Percentiles rank a stretch among this genome's conserved stretches.
Conservation (phyloP, 2,797 vertebrate genomes). For the Discoglossus pictus region DNA sequence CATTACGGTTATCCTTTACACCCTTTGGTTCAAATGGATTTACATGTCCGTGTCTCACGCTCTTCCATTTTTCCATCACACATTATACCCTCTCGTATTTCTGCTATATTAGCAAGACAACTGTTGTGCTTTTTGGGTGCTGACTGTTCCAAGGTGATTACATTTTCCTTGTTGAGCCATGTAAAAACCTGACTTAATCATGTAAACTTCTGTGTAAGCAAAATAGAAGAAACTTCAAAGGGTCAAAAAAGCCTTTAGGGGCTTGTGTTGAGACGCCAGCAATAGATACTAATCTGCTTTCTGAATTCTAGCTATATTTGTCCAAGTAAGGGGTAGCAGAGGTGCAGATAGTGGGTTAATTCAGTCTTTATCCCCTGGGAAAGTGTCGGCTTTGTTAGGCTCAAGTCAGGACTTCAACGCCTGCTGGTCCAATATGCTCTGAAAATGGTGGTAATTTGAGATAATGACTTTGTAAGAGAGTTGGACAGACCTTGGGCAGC, state of each 20-base stretch:
- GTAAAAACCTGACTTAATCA: constrained; percentile 69
- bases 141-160: constrained; percentile 61
- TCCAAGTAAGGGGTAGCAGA: constrained; percentile 65
- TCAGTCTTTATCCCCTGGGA: constrained; percentile 72
- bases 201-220: constrained; percentile 71
- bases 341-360: constrained; percentile 70
- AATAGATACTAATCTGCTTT: constrained; percentile 69
- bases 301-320: constrained; percentile 66
- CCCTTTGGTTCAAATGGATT: too few relatives aligned
- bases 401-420: constrained; percentile 65
- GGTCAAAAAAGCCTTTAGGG: constrained; percentile 69
- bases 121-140: constrained; percentile 56
- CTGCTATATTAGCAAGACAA: constrained; percentile 47
- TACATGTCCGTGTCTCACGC: too few relatives aligned
- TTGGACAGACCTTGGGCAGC: constrained; percentile 70
- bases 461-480: constrained; percentile 79
- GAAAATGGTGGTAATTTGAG: constrained; percentile 77
- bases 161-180: constrained; percentile 65
- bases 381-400: constrained; percentile 76
- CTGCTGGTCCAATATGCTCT: constrained; percentile 66
- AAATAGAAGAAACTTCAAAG: constrained; percentile 69
- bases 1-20: too few relatives aligned
- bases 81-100: constrained; percentile 14
- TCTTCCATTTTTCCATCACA: constrained; percentile 22
- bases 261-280: constrained; percentile 64